phyloP scores from a whole-genome alignment of 2,113 vertebrate genomes.

The Ochotona princeps region DNA sequence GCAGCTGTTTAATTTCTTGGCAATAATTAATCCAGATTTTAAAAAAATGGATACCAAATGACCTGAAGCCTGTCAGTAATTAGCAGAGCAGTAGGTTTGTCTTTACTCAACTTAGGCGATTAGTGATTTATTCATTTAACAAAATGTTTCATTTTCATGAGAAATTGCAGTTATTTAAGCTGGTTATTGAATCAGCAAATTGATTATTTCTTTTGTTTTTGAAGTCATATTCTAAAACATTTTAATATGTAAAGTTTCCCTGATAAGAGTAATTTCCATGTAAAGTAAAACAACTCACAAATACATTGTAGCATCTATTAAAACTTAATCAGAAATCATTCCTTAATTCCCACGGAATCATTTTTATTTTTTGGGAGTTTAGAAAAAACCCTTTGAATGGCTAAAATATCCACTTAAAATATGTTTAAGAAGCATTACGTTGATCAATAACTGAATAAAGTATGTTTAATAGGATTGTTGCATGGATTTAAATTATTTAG shows the following conservation, averaged over 20 bases:
- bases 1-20: not conserved
- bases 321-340: not conserved
- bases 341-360: not conserved
- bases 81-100: not conserved
- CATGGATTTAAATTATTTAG: conserved; percentile 9
- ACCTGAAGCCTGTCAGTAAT: not conserved
- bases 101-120: not conserved
- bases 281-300: conserved; percentile 6
- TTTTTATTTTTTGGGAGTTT: conserved; percentile 12
- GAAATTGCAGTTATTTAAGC: not conserved
- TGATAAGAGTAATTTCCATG: not conserved
- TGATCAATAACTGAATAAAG: not conserved
- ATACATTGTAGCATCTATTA: not conserved
- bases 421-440: not conserved
- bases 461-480: not conserved
- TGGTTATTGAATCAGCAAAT: not conserved
- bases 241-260: not conserved
- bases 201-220: not conserved
- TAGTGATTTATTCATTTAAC: not conserved
- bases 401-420: not conserved
- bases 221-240: not conserved
- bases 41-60: not conserved
- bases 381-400: not conserved
- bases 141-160: not conserved
- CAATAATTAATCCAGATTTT: not conserved